Evolutionary conservation across 2,797 vertebrate species (phyloP).

Genomic region (Oceanodroma leucorhoa): DNA sequence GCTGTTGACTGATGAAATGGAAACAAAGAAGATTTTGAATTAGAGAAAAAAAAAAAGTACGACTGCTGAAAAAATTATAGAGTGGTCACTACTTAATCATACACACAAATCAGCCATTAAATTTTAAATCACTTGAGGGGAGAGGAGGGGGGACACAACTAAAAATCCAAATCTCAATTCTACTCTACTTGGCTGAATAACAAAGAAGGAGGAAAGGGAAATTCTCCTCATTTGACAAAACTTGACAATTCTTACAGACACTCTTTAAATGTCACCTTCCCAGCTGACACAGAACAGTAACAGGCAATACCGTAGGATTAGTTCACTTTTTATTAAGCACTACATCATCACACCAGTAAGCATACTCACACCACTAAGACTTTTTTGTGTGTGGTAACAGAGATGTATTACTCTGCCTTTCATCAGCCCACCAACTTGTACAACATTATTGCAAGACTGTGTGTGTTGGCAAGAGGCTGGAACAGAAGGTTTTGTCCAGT

Average conservation of each 20-base stretch:
- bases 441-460: rapidly evolving
- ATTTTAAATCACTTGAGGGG: not conserved
- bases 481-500: not conserved
- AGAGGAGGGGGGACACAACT: not conserved
- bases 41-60: not conserved
- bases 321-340: not conserved
- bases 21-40: not conserved
- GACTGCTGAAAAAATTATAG: not conserved
- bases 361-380: not conserved
- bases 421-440: not conserved
- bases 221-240: not conserved
- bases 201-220: not conserved
- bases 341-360: not conserved
- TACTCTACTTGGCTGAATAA: not conserved
- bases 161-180: not conserved
- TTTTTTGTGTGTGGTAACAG: not conserved
- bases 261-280: not conserved
- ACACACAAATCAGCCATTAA: not conserved
- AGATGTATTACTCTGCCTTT: not conserved
- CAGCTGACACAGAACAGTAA: not conserved
- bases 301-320: not conserved
- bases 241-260: not conserved
- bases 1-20: not conserved
- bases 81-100: not conserved
- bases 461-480: not conserved